A percentile compares a stretch with the other conserved stretches of the same genome.
Evolutionary conservation across 2,797 vertebrate genomes (phyloP).

Genomic region (Peromyscus nudipes): DNA sequence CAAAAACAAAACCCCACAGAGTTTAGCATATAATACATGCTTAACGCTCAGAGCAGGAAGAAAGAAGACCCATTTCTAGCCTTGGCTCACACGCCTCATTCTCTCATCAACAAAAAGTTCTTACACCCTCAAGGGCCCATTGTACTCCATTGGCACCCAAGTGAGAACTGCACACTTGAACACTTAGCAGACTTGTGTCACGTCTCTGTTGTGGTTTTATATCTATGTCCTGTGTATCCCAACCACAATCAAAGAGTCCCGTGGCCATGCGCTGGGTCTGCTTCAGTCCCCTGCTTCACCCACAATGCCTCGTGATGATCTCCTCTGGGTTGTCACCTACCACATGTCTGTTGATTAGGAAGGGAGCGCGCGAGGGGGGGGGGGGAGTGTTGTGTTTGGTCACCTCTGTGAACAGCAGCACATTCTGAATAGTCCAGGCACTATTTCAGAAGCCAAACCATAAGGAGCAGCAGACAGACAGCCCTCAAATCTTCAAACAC

Average conservation of each 20-base stretch:
- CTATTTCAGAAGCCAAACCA: background rate
- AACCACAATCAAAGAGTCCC: conserved; percentile 58
- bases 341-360: conserved; percentile 14
- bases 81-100: background rate
- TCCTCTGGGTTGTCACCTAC: background rate
- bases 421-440: background rate
- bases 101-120: conserved; percentile 9
- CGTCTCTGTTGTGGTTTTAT: conserved; percentile 51
- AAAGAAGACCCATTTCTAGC: background rate
- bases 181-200: conserved; percentile 24
- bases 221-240: conserved; percentile 58
- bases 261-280: background rate
- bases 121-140: background rate
- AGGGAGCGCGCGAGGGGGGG: background rate
- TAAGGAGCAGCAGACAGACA: conserved; percentile 42
- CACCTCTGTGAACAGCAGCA: background rate
- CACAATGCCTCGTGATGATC: background rate
- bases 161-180: conserved; percentile 55
- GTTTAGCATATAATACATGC: background rate
- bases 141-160: conserved; percentile 22
- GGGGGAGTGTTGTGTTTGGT: background rate
- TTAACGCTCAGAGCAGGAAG: background rate
- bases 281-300: background rate
- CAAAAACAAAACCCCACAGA: background rate
- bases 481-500: background rate